Evolutionary conservation across 2,797 vertebrate species (phyloP), one percentile per base, ranked within the genome.

Genomic region (Thripadectes ignobilis): DNA sequence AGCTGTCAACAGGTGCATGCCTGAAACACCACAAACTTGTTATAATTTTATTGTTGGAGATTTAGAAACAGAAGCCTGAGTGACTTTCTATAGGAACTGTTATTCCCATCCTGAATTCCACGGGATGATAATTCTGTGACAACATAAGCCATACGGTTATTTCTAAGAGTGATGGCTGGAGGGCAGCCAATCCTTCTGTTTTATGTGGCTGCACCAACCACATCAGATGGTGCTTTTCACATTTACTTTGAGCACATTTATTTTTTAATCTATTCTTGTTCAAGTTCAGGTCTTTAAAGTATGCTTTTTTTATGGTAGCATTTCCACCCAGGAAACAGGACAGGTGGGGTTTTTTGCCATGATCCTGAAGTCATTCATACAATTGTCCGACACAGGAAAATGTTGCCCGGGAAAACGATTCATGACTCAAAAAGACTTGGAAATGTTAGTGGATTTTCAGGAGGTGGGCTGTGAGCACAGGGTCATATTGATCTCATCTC

Each of bases 351-450:
- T 61, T 74, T 88, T 84, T 49, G 45, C 30, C 80, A 46, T 7
- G 5, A 69, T 83, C 48, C 81, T 67, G 81, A 95, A 93, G 63
- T 72, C 76, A 12, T 43, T 87, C 0, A 13, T 34, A 11, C 58
- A 91, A 85, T 85, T 83, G 24, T 46, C 93, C 54, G 68, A 43
- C 43, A 69, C 18, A 79, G 38, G 45, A 86, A 94, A 68, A 49
- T 4, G 8, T 73, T 68, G 45, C 55, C 85, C 92, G 27, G 76
- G 30, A 74, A 96, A 93, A 87, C 55, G 46, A 91, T 89, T 95
- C 55, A 63, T 75, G 69, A 63, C 68, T 95, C n/a, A 63, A 51
- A 68, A 87, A 52, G 73, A 55, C 4, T 88, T 88, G 57, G 32
- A 72, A 54, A 26, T 32, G 61, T 78, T 57, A 85, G 84, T 8